phyloP scores from a whole-genome alignment of 2,888 invertebrate species.

The Parascotia fuliginaria region DNA sequence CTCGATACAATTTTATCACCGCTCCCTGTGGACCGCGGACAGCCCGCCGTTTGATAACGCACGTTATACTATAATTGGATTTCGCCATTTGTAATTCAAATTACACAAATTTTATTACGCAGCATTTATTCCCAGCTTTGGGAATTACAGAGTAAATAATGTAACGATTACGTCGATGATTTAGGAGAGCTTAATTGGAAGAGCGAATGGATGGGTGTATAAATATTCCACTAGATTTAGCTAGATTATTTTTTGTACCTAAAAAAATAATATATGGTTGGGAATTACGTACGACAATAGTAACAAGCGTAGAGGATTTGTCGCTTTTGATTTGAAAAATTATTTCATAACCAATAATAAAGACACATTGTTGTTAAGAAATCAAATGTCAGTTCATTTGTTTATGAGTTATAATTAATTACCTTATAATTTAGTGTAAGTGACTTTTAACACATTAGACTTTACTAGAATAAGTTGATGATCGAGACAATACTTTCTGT shows the following conservation, averaged over 20 bases:
- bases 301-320: too few species aligned
- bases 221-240: not conserved
- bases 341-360: too few species aligned
- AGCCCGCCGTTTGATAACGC: conserved; percentile 17
- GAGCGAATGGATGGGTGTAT: not conserved
- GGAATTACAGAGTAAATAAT: not conserved
- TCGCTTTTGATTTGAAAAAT: too few species aligned
- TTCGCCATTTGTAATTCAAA: conserved; percentile 33
- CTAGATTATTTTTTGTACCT: not conserved
- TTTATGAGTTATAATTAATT: too few species aligned
- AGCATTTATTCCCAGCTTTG: conserved; percentile 13
- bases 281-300: too few species aligned
- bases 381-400: too few species aligned
- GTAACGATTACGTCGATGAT: not conserved
- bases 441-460: too few species aligned
- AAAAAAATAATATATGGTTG: too few species aligned
- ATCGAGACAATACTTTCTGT: too few species aligned
- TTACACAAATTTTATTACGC: conserved; percentile 25
- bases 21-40: not conserved
- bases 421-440: too few species aligned
- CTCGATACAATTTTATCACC: conserved; percentile 1
- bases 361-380: too few species aligned
- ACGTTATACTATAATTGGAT: conserved; percentile 30
- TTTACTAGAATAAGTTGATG: too few species aligned
- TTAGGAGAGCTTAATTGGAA: not conserved